phyloP scores from a whole-genome alignment of 2,113 vertebrate species.

The Petromus typicus region DNA sequence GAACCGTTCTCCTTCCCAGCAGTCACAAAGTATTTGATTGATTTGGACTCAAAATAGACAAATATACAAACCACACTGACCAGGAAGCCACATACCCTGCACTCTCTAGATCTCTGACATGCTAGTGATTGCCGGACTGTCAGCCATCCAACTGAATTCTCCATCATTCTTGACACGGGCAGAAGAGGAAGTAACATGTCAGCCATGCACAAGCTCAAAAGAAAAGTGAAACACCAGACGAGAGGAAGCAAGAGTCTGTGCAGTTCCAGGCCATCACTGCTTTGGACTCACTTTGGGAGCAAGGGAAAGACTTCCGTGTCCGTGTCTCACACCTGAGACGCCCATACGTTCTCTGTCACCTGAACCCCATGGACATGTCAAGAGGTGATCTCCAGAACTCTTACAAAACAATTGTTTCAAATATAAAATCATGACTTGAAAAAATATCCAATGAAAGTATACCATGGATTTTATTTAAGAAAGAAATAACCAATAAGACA shows the following conservation, averaged over 20 bases:
- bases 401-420: neutral
- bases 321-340: rapidly evolving
- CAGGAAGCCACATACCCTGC: neutral
- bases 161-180: neutral
- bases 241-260: neutral
- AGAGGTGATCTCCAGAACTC: neutral
- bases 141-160: neutral
- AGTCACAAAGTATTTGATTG: neutral
- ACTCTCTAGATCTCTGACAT: neutral
- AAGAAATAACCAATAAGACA: neutral
- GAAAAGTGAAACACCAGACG: slow-evolving; percentile 9
- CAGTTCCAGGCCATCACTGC: neutral
- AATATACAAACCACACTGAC: neutral
- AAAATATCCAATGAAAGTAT: neutral
- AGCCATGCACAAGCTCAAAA: neutral
- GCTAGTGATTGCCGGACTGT: neutral
- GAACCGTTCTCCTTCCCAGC: neutral
- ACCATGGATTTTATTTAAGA: neutral
- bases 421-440: neutral
- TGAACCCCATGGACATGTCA: neutral
- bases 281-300: neutral
- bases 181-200: neutral
- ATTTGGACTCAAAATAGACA: slow-evolving; percentile 26
- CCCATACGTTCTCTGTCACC: neutral
- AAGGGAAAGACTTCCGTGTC: neutral